Conservation (phyloP, 37 sponge, comb jelly and placozoan genomes). For the Theonella swinhoei region DNA sequence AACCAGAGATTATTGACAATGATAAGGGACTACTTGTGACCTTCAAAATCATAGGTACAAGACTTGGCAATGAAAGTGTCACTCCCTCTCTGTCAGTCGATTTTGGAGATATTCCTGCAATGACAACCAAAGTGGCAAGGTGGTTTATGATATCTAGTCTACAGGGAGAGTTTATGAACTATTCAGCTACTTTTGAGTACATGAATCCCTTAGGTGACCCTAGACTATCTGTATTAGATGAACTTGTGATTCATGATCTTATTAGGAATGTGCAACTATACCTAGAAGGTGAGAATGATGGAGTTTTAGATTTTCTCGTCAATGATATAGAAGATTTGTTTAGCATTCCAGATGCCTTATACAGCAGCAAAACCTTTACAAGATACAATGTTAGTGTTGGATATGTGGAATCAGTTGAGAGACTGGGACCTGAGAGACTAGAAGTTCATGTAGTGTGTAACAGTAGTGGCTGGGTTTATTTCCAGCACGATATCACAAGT, state of each 20-base stretch:
- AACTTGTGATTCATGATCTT: slow-evolving; percentile 32
- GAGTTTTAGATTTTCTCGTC: slow-evolving; percentile 38
- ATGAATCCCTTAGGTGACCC: slow-evolving; percentile 46
- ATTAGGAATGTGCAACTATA: slow-evolving; percentile 24
- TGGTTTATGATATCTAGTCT: slow-evolving; percentile 44
- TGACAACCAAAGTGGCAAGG: slow-evolving; percentile 27
- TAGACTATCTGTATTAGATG: slow-evolving; percentile 36
- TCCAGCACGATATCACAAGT: neutral
- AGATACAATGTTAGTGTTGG: slow-evolving; percentile 29
- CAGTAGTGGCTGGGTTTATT: slow-evolving; percentile 13
- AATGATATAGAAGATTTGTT: slow-evolving; percentile 1
- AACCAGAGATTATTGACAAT: slow-evolving; percentile 55
- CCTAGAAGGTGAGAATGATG: slow-evolving; percentile 16
- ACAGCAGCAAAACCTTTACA: slow-evolving; percentile 33
- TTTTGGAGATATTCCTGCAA: slow-evolving; percentile 21
- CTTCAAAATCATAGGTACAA: slow-evolving; percentile 48
- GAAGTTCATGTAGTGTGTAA: neutral
- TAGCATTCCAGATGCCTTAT: slow-evolving; percentile 9
- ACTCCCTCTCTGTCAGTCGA: slow-evolving; percentile 23
- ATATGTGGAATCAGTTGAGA: slow-evolving; percentile 1
- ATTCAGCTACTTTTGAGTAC: slow-evolving; percentile 39
- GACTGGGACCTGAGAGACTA: too few species aligned
- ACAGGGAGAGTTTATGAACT: slow-evolving; percentile 36
- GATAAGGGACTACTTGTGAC: slow-evolving; percentile 36
- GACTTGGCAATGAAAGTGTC: slow-evolving; percentile 17